These are phyloP conservation scores for Thera obeliscata DNA, from an alignment of 2,888 invertebrate species.

Conservation along the genomic window DNA sequence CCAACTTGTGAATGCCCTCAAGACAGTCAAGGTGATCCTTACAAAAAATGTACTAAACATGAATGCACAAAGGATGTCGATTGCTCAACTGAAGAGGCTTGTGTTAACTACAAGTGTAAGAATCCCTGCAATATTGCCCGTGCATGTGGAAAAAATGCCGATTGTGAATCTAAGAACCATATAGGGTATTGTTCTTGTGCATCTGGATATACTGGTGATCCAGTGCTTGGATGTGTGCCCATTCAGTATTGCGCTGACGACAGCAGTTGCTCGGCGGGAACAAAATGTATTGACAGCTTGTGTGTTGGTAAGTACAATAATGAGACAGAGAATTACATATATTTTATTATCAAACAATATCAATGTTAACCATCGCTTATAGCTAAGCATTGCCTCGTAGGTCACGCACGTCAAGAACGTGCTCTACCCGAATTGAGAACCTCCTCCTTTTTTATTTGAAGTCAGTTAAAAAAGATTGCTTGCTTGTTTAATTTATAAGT, in stretches of 20 bases:
- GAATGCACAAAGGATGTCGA: conserved; percentile 92
- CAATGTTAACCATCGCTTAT: too few species aligned
- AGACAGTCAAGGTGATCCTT: conserved; percentile 90
- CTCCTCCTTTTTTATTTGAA: too few species aligned
- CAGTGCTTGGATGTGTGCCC: conserved; percentile 92
- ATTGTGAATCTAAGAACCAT: conserved; percentile 90
- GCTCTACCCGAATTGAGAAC: too few species aligned
- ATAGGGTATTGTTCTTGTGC: conserved; percentile 93
- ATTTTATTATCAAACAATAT: too few species aligned
- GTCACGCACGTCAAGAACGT: too few species aligned
- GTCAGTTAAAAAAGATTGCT: too few species aligned
- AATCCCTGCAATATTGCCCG: conserved; percentile 92
- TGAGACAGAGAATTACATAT: background rate
- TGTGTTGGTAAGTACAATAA: conserved; percentile 86
- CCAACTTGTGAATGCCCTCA: conserved; percentile 90
- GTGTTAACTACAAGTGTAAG: conserved; percentile 91
- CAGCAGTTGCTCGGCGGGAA: conserved; percentile 92
- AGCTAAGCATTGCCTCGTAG: too few species aligned
- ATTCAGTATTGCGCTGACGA: conserved; percentile 93
- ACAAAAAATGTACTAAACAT: conserved; percentile 88
- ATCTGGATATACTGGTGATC: conserved; percentile 93
- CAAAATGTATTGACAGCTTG: conserved; percentile 92
- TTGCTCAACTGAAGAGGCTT: conserved; percentile 88
- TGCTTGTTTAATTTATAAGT: too few species aligned
- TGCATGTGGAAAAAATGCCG: conserved; percentile 92